phyloP scores from a whole-genome alignment of 92 coral and sea anemone species.

The Actinostola sp. region DNA sequence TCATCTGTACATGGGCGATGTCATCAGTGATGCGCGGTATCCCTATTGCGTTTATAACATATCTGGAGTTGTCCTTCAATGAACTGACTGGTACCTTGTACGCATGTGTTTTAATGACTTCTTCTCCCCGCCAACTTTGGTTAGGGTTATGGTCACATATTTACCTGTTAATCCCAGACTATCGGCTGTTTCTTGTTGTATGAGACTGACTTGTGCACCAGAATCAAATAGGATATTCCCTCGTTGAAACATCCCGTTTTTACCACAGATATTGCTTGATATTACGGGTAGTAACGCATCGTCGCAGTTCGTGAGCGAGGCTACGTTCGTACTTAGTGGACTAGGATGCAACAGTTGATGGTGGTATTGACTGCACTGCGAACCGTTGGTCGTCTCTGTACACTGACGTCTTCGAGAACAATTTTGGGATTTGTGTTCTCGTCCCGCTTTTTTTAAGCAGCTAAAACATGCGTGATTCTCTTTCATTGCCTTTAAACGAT shows the following conservation, averaged over 20 bases:
- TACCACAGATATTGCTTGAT: conserved; percentile 29
- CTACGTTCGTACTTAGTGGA: conserved; percentile 17
- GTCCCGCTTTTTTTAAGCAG: conserved; percentile 42
- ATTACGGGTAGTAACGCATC: conserved; percentile 53
- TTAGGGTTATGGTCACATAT: conserved; percentile 44
- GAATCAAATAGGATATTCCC: conserved; percentile 27
- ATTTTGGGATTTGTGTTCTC: conserved; percentile 29
- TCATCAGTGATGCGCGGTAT: conserved; percentile 54
- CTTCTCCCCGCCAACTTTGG: conserved; percentile 75
- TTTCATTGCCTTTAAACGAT: conserved; percentile 12
- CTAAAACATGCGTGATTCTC: no score
- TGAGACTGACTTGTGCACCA: conserved; percentile 24
- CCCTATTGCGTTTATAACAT: conserved; percentile 36
- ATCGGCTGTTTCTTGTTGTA: no score
- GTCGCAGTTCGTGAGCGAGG: conserved; percentile 14
- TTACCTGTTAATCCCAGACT: conserved; percentile 42
- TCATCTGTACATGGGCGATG: neutral
- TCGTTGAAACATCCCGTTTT: conserved; percentile 25
- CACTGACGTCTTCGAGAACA: conserved; percentile 41
- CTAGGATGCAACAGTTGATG: conserved; percentile 30
- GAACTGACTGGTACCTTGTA: conserved; percentile 47
- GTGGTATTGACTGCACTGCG: conserved; percentile 22
- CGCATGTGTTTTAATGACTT: conserved; percentile 39
- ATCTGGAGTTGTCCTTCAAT: conserved; percentile 7
- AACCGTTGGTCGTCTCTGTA: conserved; percentile 30